These are phyloP conservation scores for Dexiosoma caninum DNA, from an alignment of 2,888 invertebrate genomes.

Conservation along the genomic window DNA sequence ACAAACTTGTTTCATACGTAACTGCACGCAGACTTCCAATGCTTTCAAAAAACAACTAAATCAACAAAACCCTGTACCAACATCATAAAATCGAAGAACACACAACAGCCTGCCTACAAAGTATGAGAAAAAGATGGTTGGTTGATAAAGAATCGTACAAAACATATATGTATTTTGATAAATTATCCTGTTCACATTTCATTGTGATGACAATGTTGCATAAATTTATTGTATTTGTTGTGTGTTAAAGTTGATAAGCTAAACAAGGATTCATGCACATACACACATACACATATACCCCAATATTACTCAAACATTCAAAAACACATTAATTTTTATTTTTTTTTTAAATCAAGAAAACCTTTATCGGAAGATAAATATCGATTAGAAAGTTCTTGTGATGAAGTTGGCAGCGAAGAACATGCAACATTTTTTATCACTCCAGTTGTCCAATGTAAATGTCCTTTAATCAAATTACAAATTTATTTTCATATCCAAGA, in stretches of 20 bases:
- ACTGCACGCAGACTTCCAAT: too few species aligned
- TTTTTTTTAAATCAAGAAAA: conserved; percentile 27
- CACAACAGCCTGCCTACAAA: not conserved
- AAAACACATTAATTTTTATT: conserved; percentile 9
- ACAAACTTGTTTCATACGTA: too few species aligned
- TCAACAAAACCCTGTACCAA: not conserved
- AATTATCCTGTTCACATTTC: conserved; percentile 63
- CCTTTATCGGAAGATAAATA: conserved; percentile 56
- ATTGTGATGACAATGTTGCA: conserved; percentile 59
- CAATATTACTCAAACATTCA: not conserved
- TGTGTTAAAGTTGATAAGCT: conserved; percentile 23
- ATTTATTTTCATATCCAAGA: not conserved
- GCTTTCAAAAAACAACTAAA: not conserved
- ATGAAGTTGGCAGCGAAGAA: not conserved
- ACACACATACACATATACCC: not conserved
- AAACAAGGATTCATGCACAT: not conserved
- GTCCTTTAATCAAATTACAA: conserved; percentile 14
- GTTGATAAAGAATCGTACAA: not conserved
- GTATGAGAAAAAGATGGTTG: not conserved
- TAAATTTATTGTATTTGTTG: conserved; percentile 57
- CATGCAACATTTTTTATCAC: not conserved
- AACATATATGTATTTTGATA: conserved; percentile 53
- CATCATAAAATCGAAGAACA: not conserved
- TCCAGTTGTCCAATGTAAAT: not conserved
- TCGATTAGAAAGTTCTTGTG: conserved; percentile 35